These are phyloP conservation scores for Panurus biarmicus DNA, from an alignment of 2,113 vertebrate genomes.

Conservation along the genomic window DNA sequence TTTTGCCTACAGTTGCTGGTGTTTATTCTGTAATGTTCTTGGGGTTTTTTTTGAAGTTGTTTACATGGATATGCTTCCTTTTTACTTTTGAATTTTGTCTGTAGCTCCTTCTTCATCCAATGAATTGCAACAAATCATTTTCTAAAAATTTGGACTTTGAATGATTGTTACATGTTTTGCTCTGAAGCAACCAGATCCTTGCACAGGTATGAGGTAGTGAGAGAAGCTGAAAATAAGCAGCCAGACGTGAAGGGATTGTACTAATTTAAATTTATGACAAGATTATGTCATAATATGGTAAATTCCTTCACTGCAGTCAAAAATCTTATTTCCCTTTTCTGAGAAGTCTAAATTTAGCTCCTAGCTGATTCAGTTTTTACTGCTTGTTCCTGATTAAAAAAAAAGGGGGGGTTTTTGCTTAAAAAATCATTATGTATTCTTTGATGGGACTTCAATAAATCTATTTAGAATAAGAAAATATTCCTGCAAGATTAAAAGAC, in stretches of 20 bases:
- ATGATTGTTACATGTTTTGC: background rate
- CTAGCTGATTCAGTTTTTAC: background rate
- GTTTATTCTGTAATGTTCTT: background rate
- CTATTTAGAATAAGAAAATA: background rate
- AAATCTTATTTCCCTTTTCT: background rate
- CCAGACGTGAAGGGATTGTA: background rate
- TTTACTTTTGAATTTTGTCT: background rate
- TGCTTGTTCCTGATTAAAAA: background rate
- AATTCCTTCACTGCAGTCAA: background rate
- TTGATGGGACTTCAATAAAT: background rate
- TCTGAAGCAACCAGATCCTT: background rate
- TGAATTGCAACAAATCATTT: background rate
- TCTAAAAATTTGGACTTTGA: background rate
- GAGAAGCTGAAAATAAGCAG: background rate
- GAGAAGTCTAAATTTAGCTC: conserved; percentile 13
- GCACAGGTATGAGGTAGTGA: background rate
- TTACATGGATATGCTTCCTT: background rate
- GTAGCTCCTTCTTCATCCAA: background rate
- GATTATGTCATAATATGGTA: conserved; percentile 8
- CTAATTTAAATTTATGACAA: background rate
- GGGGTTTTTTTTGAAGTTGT: background rate
- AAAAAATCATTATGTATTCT: too few relatives aligned
- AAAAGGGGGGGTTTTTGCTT: too few relatives aligned
- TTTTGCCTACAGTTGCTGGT: background rate
- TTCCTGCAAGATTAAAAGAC: background rate